phyloP scores from a whole-genome alignment of 2,888 invertebrate genomes.

The Dexiosoma caninum region DNA sequence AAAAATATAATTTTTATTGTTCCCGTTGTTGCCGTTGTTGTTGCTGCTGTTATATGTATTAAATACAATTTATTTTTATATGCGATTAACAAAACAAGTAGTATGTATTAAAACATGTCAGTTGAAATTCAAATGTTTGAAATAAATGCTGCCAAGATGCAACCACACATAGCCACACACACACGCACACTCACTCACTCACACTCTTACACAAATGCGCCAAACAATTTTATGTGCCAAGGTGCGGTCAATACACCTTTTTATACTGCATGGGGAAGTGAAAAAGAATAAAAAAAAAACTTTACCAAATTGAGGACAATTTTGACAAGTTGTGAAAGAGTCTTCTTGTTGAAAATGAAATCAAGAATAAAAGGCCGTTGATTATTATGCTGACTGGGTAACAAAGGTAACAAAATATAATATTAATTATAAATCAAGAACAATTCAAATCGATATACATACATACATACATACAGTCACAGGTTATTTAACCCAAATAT shows the following conservation, averaged over 20 bases:
- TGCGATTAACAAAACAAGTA: slow-evolving; percentile 1
- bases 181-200: no score
- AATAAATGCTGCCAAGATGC: background rate
- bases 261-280: background rate
- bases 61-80: slow-evolving; percentile 18
- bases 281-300: background rate
- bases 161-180: slow-evolving; percentile 28
- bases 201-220: no score
- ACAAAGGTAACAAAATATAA: no score
- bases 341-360: no score
- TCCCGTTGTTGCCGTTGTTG: background rate
- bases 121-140: slow-evolving; percentile 9
- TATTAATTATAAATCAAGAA: no score
- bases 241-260: slow-evolving; percentile 46
- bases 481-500: no score
- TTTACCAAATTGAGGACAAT: background rate
- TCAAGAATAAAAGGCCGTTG: no score
- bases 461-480: no score
- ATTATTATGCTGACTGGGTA: no score
- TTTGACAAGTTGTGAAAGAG: no score
- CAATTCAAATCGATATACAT: no score
- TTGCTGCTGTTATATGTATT: background rate
- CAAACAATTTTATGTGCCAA: no score
- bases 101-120: slow-evolving; percentile 20
- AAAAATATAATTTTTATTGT: slow-evolving; percentile 26